These are phyloP conservation scores for Tiaroga cobitis DNA, from an alignment of 2,797 vertebrate genomes.

Conservation along the genomic window DNA sequence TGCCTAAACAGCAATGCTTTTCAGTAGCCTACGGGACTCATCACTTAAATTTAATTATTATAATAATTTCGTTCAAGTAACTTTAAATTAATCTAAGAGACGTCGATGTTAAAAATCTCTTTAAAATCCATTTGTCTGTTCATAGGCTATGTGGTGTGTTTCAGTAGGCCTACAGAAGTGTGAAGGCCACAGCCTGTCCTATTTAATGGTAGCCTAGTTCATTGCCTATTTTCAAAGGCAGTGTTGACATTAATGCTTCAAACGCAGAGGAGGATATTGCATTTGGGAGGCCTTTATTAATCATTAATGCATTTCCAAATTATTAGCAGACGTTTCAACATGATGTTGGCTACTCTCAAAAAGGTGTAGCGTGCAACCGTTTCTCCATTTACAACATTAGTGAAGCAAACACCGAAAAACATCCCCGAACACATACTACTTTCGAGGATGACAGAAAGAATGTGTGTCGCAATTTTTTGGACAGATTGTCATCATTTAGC, in stretches of 20 bases:
- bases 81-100: background rate
- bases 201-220: conserved; percentile 37
- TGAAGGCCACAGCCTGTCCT: conserved; percentile 49
- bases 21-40: background rate
- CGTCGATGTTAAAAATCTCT: background rate
- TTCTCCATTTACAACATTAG: conserved; percentile 29
- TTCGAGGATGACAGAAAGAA: background rate
- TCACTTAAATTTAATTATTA: background rate
- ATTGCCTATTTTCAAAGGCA: conserved; percentile 54
- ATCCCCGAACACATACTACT: background rate
- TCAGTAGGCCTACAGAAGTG: conserved; percentile 39
- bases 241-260: conserved; percentile 58
- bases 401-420: background rate
- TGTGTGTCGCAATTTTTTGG: background rate
- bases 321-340: conserved; percentile 76
- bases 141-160: background rate
- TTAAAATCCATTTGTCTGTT: background rate
- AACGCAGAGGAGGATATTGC: conserved; percentile 62
- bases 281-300: conserved; percentile 68
- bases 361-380: conserved; percentile 56
- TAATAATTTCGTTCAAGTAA: background rate
- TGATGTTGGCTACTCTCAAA: conserved; percentile 47
- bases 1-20: background rate
- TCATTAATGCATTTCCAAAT: conserved; percentile 74
- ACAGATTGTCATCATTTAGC: conserved; percentile 27